These are phyloP conservation scores for Netelia melanura DNA, from an alignment of 2,888 invertebrate species.

Conservation along the genomic window DNA sequence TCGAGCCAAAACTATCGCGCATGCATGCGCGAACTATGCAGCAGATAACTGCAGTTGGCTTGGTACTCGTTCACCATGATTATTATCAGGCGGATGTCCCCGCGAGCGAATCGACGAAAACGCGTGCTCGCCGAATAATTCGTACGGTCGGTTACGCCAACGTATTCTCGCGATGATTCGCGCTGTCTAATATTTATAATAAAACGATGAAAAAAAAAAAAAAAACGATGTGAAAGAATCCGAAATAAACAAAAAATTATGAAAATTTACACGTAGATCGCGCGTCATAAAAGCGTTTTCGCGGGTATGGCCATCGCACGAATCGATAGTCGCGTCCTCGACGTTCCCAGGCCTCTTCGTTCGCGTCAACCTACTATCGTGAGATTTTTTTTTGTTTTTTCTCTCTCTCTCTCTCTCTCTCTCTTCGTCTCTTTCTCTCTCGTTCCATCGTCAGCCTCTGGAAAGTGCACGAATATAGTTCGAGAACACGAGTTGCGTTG, in stretches of 20 bases:
- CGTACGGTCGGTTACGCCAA: too few relatives aligned
- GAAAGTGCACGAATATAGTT: conserved; percentile 11
- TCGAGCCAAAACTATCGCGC: conserved; percentile 27
- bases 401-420: background rate
- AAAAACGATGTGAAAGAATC: background rate
- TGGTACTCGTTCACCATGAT: conserved; percentile 33
- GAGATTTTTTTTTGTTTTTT: conserved; percentile 22
- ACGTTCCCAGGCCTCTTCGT: background rate
- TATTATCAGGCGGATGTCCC: conserved; percentile 21
- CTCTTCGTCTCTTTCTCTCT: background rate
- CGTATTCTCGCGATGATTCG: background rate
- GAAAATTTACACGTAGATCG: background rate
- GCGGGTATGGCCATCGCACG: conserved; percentile 10
- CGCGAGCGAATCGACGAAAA: conserved; percentile 14
- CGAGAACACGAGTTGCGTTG: conserved; percentile 4
- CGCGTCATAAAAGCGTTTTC: conserved; percentile 15
- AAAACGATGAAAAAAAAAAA: too few relatives aligned
- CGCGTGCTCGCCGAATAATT: conserved; percentile 6
- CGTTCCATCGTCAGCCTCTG: background rate
- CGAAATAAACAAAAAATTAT: background rate
- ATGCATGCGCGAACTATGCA: conserved; percentile 21
- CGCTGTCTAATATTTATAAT: background rate
- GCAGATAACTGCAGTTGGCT: conserved; percentile 19
- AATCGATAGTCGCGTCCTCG: conserved; percentile 19
- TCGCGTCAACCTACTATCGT: background rate